phyloP scores from a whole-genome alignment of 2,113 vertebrate genomes.

The Chionodraco myersi region DNA sequence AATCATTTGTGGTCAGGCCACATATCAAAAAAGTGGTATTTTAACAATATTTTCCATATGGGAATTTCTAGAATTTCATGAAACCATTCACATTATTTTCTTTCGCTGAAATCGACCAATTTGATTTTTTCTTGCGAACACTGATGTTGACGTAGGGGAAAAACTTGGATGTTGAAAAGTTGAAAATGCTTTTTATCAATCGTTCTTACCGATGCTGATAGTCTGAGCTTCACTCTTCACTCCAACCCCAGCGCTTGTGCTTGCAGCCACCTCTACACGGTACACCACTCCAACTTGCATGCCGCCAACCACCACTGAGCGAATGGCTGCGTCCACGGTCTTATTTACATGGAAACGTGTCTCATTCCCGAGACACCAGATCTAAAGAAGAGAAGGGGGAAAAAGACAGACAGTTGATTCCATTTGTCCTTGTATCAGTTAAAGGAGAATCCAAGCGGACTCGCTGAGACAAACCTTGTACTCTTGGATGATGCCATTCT shows the following conservation, averaged over 20 bases:
- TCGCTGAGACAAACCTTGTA: constrained; percentile 88
- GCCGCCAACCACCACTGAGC: constrained; percentile 96
- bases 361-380: constrained; percentile 98
- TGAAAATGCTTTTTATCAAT: constrained; percentile 1
- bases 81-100: constrained; percentile 11
- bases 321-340: constrained; percentile 96
- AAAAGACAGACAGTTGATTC: constrained; percentile 19
- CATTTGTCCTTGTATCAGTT: not conserved
- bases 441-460: constrained; percentile 18
- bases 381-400: constrained; percentile 81
- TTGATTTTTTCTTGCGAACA: not conserved
- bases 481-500: constrained; percentile 98
- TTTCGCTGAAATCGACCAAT: not conserved
- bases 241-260: constrained; percentile 95
- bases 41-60: constrained; percentile 29
- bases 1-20: constrained; percentile 66
- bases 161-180: not conserved
- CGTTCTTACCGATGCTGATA: constrained; percentile 92
- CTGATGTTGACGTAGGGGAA: not conserved
- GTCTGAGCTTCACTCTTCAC: constrained; percentile 95
- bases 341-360: constrained; percentile 98
- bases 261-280: constrained; percentile 95
- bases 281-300: constrained; percentile 95
- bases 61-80: constrained; percentile 3
- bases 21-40: constrained; percentile 50